Conservation (phyloP, 2,888 invertebrate genomes). For the Papilio protenor region DNA sequence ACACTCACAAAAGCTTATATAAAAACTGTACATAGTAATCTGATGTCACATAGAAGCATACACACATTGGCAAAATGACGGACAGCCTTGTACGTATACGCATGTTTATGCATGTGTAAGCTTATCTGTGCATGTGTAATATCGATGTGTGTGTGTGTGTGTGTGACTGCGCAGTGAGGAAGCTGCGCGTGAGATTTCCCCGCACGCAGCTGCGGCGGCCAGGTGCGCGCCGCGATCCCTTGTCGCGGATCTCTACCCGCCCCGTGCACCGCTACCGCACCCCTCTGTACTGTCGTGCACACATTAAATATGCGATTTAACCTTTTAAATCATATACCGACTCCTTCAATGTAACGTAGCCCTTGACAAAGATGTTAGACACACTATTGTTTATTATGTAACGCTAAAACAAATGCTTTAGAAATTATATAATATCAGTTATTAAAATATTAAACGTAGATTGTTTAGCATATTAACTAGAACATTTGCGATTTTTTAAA, state of each 20-base stretch:
- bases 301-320: conserved; percentile 39
- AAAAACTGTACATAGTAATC: conserved; percentile 13
- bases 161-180: conserved; percentile 73
- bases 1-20: conserved; percentile 29
- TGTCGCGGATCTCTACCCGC: conserved; percentile 59
- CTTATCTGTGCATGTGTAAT: conserved; percentile 49
- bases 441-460: no score
- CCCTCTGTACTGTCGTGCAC: conserved; percentile 63
- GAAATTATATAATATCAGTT: no score
- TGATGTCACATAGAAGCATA: conserved; percentile 12
- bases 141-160: conserved; percentile 58
- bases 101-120: neutral
- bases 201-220: conserved; percentile 80
- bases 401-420: no score
- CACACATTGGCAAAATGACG: conserved; percentile 16
- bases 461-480: no score
- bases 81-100: neutral
- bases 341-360: neutral
- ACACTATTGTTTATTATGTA: no score
- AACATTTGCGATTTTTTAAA: no score
- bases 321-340: neutral
- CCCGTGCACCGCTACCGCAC: conserved; percentile 59
- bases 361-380: neutral
- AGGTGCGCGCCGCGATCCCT: conserved; percentile 79
- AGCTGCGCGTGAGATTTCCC: conserved; percentile 83